These are phyloP conservation scores for Papilio elwesi DNA, from an alignment of 2,888 invertebrate genomes.

Conservation along the genomic window DNA sequence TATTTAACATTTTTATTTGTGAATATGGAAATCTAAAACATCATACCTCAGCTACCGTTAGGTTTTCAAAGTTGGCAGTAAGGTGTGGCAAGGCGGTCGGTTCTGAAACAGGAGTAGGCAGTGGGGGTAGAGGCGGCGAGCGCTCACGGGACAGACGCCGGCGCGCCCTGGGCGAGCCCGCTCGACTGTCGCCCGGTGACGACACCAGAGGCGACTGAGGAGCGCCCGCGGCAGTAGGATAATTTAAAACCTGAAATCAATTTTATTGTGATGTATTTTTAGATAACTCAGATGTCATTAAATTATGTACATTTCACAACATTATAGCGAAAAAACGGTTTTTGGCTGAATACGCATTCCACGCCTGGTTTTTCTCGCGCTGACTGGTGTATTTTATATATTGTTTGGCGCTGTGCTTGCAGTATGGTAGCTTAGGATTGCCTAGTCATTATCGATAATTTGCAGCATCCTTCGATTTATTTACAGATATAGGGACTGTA, in stretches of 20 bases:
- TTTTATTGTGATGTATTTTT: slow-evolving; percentile 16
- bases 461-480: no score
- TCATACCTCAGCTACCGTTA: slow-evolving; percentile 72
- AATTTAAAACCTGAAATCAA: slow-evolving; percentile 69
- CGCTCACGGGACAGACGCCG: slow-evolving; percentile 79
- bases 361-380: no score
- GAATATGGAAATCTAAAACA: slow-evolving; percentile 44
- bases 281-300: background rate
- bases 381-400: no score
- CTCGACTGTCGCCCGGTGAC: slow-evolving; percentile 91
- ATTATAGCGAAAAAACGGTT: no score
- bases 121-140: slow-evolving; percentile 69
- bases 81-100: slow-evolving; percentile 64
- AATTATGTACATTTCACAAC: no score
- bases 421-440: no score
- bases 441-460: no score
- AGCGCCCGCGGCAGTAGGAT: slow-evolving; percentile 63
- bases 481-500: no score
- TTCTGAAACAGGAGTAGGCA: slow-evolving; percentile 57
- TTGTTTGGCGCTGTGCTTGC: no score
- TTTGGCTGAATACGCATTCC: no score
- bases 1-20: slow-evolving; percentile 13
- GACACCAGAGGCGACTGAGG: slow-evolving; percentile 89
- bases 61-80: slow-evolving; percentile 74
- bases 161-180: slow-evolving; percentile 86